Evolutionary conservation across 2,113 vertebrate species (phyloP).

Genomic region (Penelope pileata): DNA sequence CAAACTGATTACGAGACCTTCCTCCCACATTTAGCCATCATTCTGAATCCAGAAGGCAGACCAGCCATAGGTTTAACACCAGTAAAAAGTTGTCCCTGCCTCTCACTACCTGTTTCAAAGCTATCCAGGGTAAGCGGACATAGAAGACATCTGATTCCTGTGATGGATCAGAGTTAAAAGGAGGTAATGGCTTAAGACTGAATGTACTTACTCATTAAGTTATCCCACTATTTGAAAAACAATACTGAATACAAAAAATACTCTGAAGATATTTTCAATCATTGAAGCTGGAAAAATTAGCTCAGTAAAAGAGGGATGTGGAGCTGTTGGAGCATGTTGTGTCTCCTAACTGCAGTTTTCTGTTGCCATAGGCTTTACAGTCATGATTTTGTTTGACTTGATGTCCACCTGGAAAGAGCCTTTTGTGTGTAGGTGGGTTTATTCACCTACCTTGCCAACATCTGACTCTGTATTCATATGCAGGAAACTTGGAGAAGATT

Average conservation of each 20-base stretch:
- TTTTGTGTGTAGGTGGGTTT: neutral
- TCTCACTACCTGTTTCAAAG: neutral
- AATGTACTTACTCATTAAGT: neutral
- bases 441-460: constrained; percentile 80
- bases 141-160: neutral
- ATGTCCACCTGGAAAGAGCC: neutral
- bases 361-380: neutral
- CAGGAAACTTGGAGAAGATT: constrained; percentile 72
- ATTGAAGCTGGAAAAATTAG: neutral
- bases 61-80: neutral
- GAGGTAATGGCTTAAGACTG: neutral
- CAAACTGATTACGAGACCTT: neutral
- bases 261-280: neutral
- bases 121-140: neutral
- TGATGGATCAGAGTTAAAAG: neutral
- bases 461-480: constrained; percentile 62
- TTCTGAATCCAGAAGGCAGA: neutral
- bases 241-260: neutral
- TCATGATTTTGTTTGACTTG: neutral
- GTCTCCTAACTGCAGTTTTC: neutral
- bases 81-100: neutral
- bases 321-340: too few relatives aligned
- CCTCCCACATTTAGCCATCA: neutral
- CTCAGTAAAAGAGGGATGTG: too few relatives aligned
- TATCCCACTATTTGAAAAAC: neutral